phyloP scores from a whole-genome alignment of 2,113 vertebrate genomes.

The Proterorhinus semilunaris region DNA sequence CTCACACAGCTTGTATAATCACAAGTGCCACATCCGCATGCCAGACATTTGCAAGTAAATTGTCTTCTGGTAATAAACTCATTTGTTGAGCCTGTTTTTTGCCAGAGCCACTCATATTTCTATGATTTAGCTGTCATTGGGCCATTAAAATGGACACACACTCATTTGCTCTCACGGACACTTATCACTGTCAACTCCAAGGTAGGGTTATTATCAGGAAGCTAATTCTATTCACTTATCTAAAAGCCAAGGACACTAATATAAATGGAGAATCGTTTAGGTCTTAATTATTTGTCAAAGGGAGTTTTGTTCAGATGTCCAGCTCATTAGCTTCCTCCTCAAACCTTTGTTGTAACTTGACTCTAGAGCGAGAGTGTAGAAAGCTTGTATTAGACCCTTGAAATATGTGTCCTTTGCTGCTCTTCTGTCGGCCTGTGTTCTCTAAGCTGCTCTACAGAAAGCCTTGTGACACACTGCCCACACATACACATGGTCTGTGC shows the following conservation, averaged over 20 bases:
- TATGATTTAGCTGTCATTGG: slow-evolving; percentile 63
- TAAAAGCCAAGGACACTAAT: slow-evolving; percentile 54
- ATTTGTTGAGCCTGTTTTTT: slow-evolving; percentile 54
- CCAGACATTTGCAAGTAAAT: slow-evolving; percentile 75
- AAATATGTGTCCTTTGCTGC: slow-evolving; percentile 8
- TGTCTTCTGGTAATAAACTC: slow-evolving; percentile 70
- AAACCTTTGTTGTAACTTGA: slow-evolving; percentile 19
- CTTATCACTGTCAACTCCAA: slow-evolving; percentile 61
- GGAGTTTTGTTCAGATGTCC: slow-evolving; percentile 45
- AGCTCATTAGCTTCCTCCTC: slow-evolving; percentile 38
- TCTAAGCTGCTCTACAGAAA: slow-evolving; percentile 27
- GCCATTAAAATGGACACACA: slow-evolving; percentile 38
- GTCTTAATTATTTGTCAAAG: slow-evolving; percentile 64
- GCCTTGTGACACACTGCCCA: slow-evolving; percentile 44
- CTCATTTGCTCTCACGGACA: slow-evolving; percentile 25
- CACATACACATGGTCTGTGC: slow-evolving; percentile 29
- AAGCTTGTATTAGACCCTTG: slow-evolving; percentile 24
- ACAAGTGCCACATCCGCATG: slow-evolving; percentile 67
- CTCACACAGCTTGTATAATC: slow-evolving; percentile 55
- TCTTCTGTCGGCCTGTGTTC: slow-evolving; percentile 30
- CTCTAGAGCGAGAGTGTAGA: slow-evolving; percentile 4
- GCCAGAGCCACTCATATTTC: slow-evolving; percentile 60
- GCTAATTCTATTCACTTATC: slow-evolving; percentile 65
- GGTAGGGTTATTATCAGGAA: slow-evolving; percentile 58
- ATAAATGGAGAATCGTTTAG: slow-evolving; percentile 56